These are phyloP conservation scores for Ypsolopha sequella DNA, from an alignment of 2,888 invertebrate species.

Conservation along the genomic window DNA sequence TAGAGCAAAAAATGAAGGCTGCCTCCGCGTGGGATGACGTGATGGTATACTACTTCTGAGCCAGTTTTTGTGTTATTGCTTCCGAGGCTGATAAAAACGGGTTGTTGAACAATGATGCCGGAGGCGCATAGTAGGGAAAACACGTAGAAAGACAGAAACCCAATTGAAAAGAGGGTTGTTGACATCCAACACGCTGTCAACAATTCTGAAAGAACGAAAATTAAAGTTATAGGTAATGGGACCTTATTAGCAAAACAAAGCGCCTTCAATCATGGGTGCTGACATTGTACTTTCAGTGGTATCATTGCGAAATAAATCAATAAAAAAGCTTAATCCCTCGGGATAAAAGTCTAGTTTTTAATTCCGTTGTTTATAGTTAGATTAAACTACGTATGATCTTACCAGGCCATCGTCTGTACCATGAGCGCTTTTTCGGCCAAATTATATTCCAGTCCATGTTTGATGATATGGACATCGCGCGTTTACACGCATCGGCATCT, in stretches of 20 bases:
- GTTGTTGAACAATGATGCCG: conserved; percentile 23
- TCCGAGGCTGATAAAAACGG: conserved; percentile 27
- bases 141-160: conserved; percentile 41
- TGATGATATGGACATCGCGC: conserved; percentile 19
- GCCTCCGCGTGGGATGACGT: conserved; percentile 30
- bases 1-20: conserved; percentile 28
- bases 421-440: conserved; percentile 28
- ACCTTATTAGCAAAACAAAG: too few species aligned
- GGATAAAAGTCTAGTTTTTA: too few species aligned
- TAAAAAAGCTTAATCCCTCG: too few species aligned
- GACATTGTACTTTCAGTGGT: too few species aligned
- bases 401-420: conserved; percentile 51
- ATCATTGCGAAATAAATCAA: too few species aligned
- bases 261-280: too few species aligned
- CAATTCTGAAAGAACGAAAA: conserved; percentile 36
- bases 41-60: conserved; percentile 42
- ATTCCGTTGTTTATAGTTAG: too few species aligned
- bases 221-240: too few species aligned
- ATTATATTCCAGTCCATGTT: conserved; percentile 31
- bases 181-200: conserved; percentile 58
- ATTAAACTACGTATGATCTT: conserved; percentile 4
- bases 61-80: conserved; percentile 32
- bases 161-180: conserved; percentile 40
- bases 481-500: conserved; percentile 9
- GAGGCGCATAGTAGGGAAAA: conserved; percentile 31